Conservation (phyloP, 2,888 invertebrate genomes). For the Anarsia innoxiella region DNA sequence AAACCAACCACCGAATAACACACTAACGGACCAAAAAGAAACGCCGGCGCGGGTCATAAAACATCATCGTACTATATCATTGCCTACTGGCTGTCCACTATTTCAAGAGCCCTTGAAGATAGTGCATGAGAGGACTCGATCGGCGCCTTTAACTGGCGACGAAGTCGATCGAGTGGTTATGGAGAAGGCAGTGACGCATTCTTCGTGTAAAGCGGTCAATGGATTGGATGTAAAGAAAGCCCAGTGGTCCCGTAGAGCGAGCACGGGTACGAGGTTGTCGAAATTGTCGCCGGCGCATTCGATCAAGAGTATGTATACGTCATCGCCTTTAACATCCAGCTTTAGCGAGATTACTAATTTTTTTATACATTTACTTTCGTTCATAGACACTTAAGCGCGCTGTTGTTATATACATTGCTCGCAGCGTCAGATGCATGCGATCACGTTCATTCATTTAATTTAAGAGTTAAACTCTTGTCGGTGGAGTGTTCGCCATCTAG, state of each 20-base stretch:
- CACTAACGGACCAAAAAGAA: conserved; percentile 42
- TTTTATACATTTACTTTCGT: no score
- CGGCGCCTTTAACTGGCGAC: conserved; percentile 79
- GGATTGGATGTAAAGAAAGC: conserved; percentile 48
- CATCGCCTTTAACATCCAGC: conserved; percentile 9
- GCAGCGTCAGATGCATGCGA: no score
- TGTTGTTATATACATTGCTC: no score
- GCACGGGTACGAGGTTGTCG: conserved; percentile 59
- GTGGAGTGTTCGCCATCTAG: no score
- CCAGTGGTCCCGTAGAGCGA: conserved; percentile 57
- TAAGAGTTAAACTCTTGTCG: no score
- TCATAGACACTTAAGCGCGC: no score
- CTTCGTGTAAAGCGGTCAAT: conserved; percentile 53
- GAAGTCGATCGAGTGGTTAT: conserved; percentile 50
- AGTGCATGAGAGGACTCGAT: conserved; percentile 80
- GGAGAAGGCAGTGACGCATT: conserved; percentile 45
- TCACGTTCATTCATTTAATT: no score
- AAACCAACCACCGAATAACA: conserved; percentile 61
- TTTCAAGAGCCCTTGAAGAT: conserved; percentile 57
- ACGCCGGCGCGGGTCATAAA: conserved; percentile 42
- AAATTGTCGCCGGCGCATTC: conserved; percentile 66
- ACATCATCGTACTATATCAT: conserved; percentile 59
- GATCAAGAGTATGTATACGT: conserved; percentile 64
- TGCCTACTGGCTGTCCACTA: conserved; percentile 52
- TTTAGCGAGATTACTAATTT: conserved; percentile 1